Evolutionary conservation across 2,113 vertebrate species (phyloP).

Genomic region (Amblyornis subalaris): DNA sequence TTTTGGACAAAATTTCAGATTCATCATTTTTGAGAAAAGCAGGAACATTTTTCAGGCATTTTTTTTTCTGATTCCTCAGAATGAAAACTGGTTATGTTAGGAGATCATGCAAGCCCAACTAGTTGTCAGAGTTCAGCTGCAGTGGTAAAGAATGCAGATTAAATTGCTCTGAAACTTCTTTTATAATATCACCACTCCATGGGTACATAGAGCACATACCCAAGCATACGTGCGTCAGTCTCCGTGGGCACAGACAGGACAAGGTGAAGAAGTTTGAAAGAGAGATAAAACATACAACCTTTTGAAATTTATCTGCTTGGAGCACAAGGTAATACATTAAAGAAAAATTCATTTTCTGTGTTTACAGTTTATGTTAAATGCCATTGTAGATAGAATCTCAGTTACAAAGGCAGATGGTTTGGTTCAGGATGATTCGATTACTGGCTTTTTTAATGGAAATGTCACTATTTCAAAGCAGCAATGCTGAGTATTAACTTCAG

Average conservation of each 20-base stretch:
- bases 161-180: neutral
- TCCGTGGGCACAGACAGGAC: neutral
- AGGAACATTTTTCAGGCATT: neutral
- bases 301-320: conserved; percentile 54
- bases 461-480: conserved; percentile 41
- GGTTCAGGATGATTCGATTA: conserved; percentile 36
- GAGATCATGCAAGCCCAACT: neutral
- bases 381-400: conserved; percentile 38
- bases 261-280: neutral
- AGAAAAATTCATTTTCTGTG: conserved; percentile 27
- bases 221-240: neutral
- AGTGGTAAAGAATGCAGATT: neutral
- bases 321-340: conserved; percentile 33
- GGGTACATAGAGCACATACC: fast-evolving
- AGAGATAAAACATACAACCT: neutral
- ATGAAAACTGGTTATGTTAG: neutral
- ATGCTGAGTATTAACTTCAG: conserved; percentile 6
- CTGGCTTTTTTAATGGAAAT: conserved; percentile 36
- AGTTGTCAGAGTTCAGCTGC: neutral
- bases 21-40: neutral
- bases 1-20: neutral
- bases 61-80: neutral
- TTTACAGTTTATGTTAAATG: conserved; percentile 49
- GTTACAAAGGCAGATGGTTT: neutral
- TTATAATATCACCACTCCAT: neutral